A percentile compares a stretch with the other conserved stretches of the same genome.
These are phyloP conservation scores for Tinamus guttatus DNA, from an alignment of 2,113 vertebrate species.

Conservation along the genomic window DNA sequence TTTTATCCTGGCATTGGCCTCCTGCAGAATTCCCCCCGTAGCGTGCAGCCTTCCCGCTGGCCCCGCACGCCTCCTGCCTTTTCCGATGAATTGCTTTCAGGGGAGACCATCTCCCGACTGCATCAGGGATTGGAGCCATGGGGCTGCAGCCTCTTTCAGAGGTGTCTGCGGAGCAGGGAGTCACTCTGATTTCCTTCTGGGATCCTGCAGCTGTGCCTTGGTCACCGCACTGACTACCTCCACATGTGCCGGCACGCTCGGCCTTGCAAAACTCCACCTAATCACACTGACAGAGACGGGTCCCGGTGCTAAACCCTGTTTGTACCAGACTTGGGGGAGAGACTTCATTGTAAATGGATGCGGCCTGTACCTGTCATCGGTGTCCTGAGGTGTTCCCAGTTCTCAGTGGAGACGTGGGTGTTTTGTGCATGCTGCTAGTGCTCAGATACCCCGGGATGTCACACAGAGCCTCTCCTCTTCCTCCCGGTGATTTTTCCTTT, in stretches of 20 bases:
- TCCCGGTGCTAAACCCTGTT: background rate
- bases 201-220: constrained; percentile 24
- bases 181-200: background rate
- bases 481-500: too few species aligned
- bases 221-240: constrained; percentile 23
- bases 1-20: background rate
- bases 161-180: too few species aligned
- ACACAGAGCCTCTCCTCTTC: background rate
- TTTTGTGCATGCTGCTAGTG: fast-evolving
- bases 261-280: background rate
- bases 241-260: too few species aligned
- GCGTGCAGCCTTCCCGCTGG: background rate
- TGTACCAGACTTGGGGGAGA: background rate
- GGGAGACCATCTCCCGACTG: background rate
- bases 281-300: background rate
- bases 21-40: background rate
- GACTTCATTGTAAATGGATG: fast-evolving
- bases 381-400: fast-evolving
- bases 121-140: background rate
- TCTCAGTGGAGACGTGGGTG: fast-evolving
- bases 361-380: fast-evolving
- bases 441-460: fast-evolving
- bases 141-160: background rate
- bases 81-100: fast-evolving
- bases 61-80: background rate